A percentile compares a stretch with the other conserved stretches of the same genome.
phyloP scores from a whole-genome alignment of 1,140 invertebrate species.

The Heliconius hewitsoni region DNA sequence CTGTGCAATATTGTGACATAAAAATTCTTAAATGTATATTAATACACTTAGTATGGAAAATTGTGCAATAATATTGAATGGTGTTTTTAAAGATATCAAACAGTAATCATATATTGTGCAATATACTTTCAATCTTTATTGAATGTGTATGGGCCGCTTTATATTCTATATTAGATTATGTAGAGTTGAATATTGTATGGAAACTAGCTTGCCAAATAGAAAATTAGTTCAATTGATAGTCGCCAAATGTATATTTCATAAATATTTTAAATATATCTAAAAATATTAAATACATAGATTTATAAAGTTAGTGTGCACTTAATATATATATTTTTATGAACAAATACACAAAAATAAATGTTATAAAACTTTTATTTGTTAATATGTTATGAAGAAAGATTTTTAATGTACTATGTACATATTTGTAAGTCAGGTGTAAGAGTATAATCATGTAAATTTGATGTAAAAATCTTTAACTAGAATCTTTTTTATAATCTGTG shows the following conservation, averaged over 20 bases:
- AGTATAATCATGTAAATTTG: too few relatives aligned
- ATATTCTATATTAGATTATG: not conserved
- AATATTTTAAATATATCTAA: not conserved
- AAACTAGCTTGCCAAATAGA: not conserved
- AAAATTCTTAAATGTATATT: not conserved
- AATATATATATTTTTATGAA: not conserved
- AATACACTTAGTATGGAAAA: not conserved
- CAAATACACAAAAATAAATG: not conserved
- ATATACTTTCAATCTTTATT: too few relatives aligned
- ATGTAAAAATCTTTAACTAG: too few relatives aligned
- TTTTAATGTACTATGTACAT: too few relatives aligned
- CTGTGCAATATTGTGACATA: not conserved
- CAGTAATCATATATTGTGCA: too few relatives aligned
- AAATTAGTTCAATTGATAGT: not conserved
- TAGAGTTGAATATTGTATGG: not conserved
- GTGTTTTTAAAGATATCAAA: not conserved
- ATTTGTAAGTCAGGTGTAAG: too few relatives aligned
- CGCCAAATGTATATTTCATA: not conserved
- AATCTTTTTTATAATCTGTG: too few relatives aligned
- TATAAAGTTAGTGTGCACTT: not conserved
- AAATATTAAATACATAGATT: not conserved
- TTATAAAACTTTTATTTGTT: too few relatives aligned
- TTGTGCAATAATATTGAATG: too few relatives aligned
- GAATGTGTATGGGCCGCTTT: too few relatives aligned
- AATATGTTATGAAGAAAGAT: too few relatives aligned